A percentile compares a stretch with the other conserved stretches of the same genome.
Conservation (phyloP, 1,140 invertebrate species). For the Eufriesea mexicana region DNA sequence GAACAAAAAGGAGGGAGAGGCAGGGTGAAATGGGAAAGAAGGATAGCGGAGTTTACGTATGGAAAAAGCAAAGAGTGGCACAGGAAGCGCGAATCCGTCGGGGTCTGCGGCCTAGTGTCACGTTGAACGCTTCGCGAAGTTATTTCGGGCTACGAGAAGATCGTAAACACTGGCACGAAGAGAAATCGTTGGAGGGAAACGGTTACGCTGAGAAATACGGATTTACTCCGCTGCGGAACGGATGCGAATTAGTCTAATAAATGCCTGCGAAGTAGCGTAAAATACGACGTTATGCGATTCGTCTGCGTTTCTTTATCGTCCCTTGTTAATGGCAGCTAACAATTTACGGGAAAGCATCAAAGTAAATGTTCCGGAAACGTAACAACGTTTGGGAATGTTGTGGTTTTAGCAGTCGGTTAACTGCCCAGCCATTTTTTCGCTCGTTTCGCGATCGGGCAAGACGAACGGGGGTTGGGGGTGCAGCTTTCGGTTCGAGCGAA, state of each 20-base stretch:
- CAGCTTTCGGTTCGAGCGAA: too few species aligned
- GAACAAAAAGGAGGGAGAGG: slow-evolving; percentile 16
- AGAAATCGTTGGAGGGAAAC: neutral
- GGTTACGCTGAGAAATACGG: neutral
- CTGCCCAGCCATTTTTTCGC: too few species aligned
- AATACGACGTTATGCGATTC: neutral
- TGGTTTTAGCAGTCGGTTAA: too few species aligned
- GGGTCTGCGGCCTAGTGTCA: neutral
- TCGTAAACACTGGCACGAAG: slow-evolving; percentile 17
- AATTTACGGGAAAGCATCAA: neutral
- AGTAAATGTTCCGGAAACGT: neutral
- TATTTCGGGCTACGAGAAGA: slow-evolving; percentile 11
- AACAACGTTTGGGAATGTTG: too few species aligned
- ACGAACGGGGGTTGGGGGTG: too few species aligned
- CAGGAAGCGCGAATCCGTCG: neutral
- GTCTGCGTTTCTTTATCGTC: neutral
- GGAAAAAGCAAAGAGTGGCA: neutral
- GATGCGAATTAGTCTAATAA: slow-evolving; percentile 12
- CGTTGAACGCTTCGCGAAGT: slow-evolving; percentile 1
- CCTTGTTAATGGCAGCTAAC: neutral
- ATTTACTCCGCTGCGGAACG: neutral
- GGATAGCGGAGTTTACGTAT: neutral
- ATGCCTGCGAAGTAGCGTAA: neutral
- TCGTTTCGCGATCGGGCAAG: too few species aligned
- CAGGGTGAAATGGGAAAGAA: slow-evolving; percentile 41